Percentiles rank a stretch among this genome's conserved stretches.
Evolutionary conservation across 2,797 vertebrate genomes (phyloP).

Genomic region (Channa striata): DNA sequence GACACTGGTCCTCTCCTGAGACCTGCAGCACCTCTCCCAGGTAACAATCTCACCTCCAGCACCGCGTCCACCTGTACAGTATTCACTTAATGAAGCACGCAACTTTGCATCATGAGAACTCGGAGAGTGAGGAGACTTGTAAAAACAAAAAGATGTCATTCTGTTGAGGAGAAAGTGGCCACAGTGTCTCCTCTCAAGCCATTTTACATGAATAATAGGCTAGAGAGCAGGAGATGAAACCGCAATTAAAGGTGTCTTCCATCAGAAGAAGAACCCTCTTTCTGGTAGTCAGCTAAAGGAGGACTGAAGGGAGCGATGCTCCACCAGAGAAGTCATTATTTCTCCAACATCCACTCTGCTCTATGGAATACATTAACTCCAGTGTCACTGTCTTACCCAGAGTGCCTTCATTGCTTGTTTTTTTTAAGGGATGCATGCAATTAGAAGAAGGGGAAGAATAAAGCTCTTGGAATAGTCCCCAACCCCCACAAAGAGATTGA

Average conservation of each 20-base stretch:
- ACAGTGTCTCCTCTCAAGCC: conserved; percentile 46
- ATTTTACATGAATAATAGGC: conserved; percentile 74
- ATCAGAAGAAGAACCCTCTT: conserved; percentile 66
- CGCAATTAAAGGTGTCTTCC: conserved; percentile 77
- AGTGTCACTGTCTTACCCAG: conserved; percentile 81
- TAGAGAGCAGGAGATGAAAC: conserved; percentile 67
- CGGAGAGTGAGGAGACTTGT: conserved; percentile 24
- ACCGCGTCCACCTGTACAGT: conserved; percentile 31
- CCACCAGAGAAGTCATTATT: conserved; percentile 76
- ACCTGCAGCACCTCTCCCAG: conserved; percentile 61
- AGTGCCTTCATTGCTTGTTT: conserved; percentile 77
- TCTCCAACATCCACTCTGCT: conserved; percentile 68
- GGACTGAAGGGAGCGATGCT: conserved; percentile 70
- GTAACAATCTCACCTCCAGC: conserved; percentile 70
- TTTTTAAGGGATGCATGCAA: conserved; percentile 84
- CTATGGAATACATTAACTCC: conserved; percentile 81
- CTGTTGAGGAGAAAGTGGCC: conserved; percentile 34
- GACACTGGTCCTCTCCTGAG: conserved; percentile 69
- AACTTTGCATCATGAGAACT: conserved; percentile 46
- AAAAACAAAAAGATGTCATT: conserved; percentile 50
- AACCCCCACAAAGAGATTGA: conserved; percentile 73
- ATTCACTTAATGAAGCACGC: conserved; percentile 68
- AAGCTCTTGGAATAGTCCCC: conserved; percentile 79
- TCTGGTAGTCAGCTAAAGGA: conserved; percentile 70
- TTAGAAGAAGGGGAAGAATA: conserved; percentile 88